These are phyloP conservation scores for Nothura maculosa DNA, from an alignment of 2,797 vertebrate species.

Conservation along the genomic window DNA sequence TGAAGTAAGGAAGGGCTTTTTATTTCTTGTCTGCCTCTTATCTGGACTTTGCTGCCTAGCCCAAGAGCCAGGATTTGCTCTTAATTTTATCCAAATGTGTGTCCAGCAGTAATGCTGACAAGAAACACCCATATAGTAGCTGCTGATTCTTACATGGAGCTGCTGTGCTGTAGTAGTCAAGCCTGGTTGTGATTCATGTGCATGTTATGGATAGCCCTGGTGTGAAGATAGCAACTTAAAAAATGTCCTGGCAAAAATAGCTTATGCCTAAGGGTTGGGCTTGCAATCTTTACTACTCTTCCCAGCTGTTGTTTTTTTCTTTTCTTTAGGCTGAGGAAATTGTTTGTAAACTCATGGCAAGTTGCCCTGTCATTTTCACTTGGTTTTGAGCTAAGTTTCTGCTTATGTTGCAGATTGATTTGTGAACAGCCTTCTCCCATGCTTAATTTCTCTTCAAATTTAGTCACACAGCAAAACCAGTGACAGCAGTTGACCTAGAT, in stretches of 20 bases:
- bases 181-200: not conserved
- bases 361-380: not conserved
- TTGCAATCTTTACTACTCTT: not conserved
- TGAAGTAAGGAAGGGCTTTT: constrained; percentile 5
- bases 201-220: not conserved
- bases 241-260: not conserved
- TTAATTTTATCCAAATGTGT: constrained; percentile 41
- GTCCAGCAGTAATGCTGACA: not conserved
- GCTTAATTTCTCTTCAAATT: not conserved
- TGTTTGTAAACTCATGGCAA: not conserved
- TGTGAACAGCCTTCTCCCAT: not conserved
- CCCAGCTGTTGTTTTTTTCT: not conserved
- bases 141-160: not conserved
- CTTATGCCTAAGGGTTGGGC: not conserved
- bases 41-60: not conserved
- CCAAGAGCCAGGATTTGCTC: not conserved
- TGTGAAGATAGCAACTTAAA: not conserved
- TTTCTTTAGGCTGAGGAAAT: not conserved
- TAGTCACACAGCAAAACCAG: not conserved
- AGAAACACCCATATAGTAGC: not conserved
- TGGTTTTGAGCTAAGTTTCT: not conserved
- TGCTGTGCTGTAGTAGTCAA: not conserved
- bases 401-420: not conserved
- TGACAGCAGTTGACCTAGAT: not conserved
- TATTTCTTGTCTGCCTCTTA: constrained; percentile 1